Conservation (phyloP, 2,888 invertebrate genomes). For the Uloborus plumipes region DNA sequence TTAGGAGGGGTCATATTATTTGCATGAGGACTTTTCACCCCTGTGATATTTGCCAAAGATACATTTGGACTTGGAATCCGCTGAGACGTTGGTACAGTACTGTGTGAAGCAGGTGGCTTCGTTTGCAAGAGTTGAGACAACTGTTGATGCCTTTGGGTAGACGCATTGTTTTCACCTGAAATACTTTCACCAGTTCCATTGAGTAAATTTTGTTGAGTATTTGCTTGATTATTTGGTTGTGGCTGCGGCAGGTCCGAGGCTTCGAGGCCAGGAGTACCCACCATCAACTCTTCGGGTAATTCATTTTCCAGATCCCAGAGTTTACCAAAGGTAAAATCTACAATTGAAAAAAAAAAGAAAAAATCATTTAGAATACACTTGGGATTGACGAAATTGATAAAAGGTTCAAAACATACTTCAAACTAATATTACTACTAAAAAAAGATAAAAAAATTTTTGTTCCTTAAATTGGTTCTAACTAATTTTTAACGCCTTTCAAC, state of each 20-base stretch:
- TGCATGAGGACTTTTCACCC: constrained; percentile 67
- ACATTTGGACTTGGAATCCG: constrained; percentile 65
- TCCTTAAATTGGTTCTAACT: too few species aligned
- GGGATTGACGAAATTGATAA: too few species aligned
- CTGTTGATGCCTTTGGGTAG: constrained; percentile 66
- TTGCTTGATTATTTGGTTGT: constrained; percentile 64
- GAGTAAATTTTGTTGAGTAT: constrained; percentile 62
- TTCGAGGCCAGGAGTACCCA: constrained; percentile 39
- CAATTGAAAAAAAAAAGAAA: constrained; percentile 65
- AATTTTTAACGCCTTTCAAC: too few species aligned
- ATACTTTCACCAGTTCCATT: constrained; percentile 66
- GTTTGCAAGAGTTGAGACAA: constrained; percentile 66
- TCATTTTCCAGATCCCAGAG: constrained; percentile 90
- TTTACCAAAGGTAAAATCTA: constrained; percentile 83
- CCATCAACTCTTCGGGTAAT: constrained; percentile 89
- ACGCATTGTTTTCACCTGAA: constrained; percentile 32
- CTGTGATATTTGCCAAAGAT: constrained; percentile 62
- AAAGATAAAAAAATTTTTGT: too few species aligned
- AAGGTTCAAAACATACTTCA: too few species aligned
- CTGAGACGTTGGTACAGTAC: constrained; percentile 52
- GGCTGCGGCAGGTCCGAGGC: constrained; percentile 53
- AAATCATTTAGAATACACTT: too few species aligned
- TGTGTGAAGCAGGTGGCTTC: constrained; percentile 59
- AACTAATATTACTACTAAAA: too few species aligned
- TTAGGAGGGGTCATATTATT: constrained; percentile 80